These are phyloP conservation scores for Sminthurinus aureus DNA, from an alignment of 2,888 invertebrate genomes.

Conservation along the genomic window DNA sequence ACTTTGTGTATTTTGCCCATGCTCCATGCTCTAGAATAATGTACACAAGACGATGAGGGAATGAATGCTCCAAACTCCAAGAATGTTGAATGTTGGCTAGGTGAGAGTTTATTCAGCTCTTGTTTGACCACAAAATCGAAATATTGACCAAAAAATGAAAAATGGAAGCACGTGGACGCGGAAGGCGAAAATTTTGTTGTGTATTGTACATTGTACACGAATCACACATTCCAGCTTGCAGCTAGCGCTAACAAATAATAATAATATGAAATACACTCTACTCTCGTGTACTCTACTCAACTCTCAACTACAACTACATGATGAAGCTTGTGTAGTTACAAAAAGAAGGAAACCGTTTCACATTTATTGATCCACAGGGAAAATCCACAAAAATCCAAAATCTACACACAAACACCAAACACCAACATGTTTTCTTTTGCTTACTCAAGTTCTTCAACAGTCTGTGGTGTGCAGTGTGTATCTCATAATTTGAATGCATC, in stretches of 20 bases:
- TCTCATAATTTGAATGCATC: neutral
- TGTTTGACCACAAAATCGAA: slow-evolving; percentile 59
- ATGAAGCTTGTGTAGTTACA: too few relatives aligned
- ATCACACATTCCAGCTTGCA: neutral
- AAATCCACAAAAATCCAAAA: neutral
- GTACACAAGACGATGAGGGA: too few relatives aligned
- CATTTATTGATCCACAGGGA: neutral
- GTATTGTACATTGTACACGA: slow-evolving; percentile 41
- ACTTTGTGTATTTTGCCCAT: too few relatives aligned
- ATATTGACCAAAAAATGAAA: slow-evolving; percentile 50
- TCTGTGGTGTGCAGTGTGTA: neutral
- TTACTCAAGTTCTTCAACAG: neutral
- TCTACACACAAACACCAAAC: neutral
- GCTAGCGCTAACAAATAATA: neutral
- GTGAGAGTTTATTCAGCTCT: slow-evolving; percentile 45
- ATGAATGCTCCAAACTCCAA: too few relatives aligned
- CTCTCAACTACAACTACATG: too few relatives aligned
- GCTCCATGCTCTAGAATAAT: too few relatives aligned
- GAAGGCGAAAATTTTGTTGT: slow-evolving; percentile 37
- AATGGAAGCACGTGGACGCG: slow-evolving; percentile 46
- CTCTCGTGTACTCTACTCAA: neutral
- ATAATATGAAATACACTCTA: neutral
- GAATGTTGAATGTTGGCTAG: slow-evolving; percentile 16
- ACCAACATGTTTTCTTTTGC: neutral
- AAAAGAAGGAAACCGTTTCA: neutral